Evolutionary conservation across 2,888 invertebrate genomes (phyloP).

Genomic region (Lacanobia wlatinum): DNA sequence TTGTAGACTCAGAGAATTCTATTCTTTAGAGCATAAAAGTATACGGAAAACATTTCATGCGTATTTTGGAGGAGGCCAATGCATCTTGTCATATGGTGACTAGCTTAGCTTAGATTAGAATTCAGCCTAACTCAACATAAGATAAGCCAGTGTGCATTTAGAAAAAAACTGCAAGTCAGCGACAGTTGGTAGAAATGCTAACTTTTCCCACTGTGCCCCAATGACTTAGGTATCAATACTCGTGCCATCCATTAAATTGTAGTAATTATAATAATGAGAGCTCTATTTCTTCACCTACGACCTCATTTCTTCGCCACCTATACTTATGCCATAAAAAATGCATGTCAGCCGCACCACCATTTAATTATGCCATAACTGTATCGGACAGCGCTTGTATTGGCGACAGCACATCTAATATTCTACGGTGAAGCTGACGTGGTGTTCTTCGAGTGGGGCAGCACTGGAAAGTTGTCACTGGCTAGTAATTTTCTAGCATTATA

Average conservation of each 20-base stretch:
- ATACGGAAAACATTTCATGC: no score
- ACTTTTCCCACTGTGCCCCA: not conserved
- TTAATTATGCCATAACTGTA: conserved; percentile 36
- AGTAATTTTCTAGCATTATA: conserved; percentile 39
- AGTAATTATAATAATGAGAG: conserved; percentile 7
- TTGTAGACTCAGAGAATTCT: no score
- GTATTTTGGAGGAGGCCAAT: no score
- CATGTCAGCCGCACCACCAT: conserved; percentile 16
- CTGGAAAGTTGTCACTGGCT: not conserved
- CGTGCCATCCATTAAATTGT: conserved; percentile 22
- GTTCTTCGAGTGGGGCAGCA: conserved; percentile 1
- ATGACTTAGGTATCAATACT: conserved; percentile 4
- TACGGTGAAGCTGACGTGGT: conserved; percentile 42
- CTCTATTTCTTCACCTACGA: conserved; percentile 27
- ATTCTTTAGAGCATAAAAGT: no score
- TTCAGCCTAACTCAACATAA: no score
- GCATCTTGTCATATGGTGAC: no score
- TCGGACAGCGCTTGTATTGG: conserved; percentile 56
- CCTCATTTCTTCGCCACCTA: conserved; percentile 13
- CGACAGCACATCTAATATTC: conserved; percentile 38
- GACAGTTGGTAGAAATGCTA: not conserved
- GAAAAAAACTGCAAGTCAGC: not conserved
- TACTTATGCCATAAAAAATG: conserved; percentile 52
- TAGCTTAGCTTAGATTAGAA: no score
- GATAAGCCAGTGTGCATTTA: not conserved